Conservation (phyloP, 2,113 vertebrate species). For the Suricata suricatta region DNA sequence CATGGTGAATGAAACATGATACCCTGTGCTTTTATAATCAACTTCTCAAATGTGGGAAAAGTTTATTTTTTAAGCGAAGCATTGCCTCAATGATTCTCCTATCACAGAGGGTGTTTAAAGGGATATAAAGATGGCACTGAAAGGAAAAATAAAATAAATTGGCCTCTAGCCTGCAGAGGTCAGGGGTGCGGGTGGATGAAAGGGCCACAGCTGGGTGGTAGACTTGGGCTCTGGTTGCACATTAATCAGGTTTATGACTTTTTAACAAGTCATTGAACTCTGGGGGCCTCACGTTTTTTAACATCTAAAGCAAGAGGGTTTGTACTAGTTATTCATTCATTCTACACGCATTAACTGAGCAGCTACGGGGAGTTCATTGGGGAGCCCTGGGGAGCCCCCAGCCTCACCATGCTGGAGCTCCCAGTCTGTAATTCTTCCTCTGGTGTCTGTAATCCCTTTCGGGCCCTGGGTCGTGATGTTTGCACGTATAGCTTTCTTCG, state of each 20-base stretch:
- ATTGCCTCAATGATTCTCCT: neutral
- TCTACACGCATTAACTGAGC: neutral
- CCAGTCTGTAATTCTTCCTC: fast-evolving
- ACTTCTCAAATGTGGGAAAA: neutral
- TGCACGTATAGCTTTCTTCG: neutral
- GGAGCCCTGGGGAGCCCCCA: fast-evolving
- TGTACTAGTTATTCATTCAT: neutral
- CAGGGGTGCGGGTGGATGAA: fast-evolving
- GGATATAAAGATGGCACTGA: neutral
- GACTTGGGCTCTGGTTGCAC: neutral
- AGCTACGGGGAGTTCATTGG: neutral
- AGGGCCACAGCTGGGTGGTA: neutral
- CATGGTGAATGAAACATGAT: neutral
- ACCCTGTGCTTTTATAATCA: neutral
- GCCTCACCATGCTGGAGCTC: neutral
- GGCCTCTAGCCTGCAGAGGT: neutral
- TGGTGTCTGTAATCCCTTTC: neutral
- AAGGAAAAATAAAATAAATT: neutral
- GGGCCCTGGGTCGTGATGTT: neutral
- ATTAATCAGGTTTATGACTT: neutral
- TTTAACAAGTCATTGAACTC: neutral
- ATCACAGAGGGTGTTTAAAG: neutral
- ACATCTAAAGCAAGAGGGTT: neutral
- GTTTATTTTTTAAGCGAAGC: constrained; percentile 13
- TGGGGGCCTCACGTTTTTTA: neutral